Percentiles rank a stretch among this genome's conserved stretches.
Conservation (phyloP, 2,113 vertebrate genomes). For the Ranitomeya variabilis region DNA sequence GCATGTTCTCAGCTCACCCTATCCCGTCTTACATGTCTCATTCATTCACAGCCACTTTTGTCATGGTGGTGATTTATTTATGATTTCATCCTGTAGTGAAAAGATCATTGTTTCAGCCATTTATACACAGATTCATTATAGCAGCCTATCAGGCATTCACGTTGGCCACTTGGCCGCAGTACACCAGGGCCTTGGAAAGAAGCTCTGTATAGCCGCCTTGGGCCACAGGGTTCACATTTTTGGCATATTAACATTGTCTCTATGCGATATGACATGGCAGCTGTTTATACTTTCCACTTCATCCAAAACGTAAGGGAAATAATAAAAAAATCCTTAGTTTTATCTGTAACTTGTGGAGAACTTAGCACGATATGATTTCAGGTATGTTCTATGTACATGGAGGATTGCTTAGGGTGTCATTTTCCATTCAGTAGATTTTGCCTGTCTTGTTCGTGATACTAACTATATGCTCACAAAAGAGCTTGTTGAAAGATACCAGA, state of each 20-base stretch:
- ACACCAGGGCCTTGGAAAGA: background rate
- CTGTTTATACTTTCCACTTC: constrained; percentile 12
- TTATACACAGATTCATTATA: background rate
- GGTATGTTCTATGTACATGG: background rate
- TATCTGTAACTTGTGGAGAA: background rate
- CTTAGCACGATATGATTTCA: background rate
- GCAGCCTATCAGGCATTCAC: background rate
- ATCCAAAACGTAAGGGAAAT: background rate
- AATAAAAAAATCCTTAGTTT: background rate
- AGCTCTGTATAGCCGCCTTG: background rate
- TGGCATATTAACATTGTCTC: background rate
- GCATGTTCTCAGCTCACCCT: background rate
- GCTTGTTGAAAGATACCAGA: constrained; percentile 53
- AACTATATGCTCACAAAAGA: constrained; percentile 54
- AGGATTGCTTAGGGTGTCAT: constrained; percentile 29
- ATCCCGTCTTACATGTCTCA: background rate
- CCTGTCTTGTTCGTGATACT: constrained; percentile 7
- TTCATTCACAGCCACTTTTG: background rate
- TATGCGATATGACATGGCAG: background rate
- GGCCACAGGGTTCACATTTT: constrained; percentile 19
- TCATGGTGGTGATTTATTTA: background rate
- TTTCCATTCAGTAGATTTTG: constrained; percentile 32
- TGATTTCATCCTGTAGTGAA: background rate
- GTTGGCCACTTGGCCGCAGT: background rate
- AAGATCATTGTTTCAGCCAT: background rate